These are phyloP conservation scores for Drosophila koepferae DNA, from an alignment of 2,888 invertebrate genomes.

Conservation along the genomic window DNA sequence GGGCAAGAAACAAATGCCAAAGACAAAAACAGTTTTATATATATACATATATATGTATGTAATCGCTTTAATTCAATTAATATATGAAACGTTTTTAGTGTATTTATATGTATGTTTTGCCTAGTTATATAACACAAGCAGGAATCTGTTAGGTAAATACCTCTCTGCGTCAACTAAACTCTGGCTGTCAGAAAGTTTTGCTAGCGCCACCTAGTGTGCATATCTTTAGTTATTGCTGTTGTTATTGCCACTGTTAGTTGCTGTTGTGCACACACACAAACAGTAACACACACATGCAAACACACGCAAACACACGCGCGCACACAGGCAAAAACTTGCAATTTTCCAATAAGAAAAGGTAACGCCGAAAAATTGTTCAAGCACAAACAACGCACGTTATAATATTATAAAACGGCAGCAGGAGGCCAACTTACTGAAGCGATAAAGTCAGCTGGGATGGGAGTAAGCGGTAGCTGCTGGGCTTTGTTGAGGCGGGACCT, in stretches of 20 bases:
- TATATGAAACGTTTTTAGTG: constrained; percentile 9
- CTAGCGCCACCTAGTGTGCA: constrained; percentile 59
- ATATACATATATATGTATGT: background rate
- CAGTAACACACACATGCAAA: constrained; percentile 1
- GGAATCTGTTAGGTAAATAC: constrained; percentile 76
- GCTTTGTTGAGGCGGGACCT: constrained; percentile 8
- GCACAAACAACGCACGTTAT: constrained; percentile 80
- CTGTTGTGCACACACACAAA: constrained; percentile 34
- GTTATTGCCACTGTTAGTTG: constrained; percentile 13
- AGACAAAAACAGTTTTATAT: background rate
- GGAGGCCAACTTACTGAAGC: constrained; percentile 74
- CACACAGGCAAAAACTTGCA: constrained; percentile 63
- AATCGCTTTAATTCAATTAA: constrained; percentile 45
- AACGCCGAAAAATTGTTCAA: constrained; percentile 78
- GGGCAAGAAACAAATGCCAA: constrained; percentile 1
- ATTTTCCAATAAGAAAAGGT: constrained; percentile 78
- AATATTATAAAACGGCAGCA: constrained; percentile 77
- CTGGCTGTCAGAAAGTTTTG: constrained; percentile 55
- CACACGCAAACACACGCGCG: background rate
- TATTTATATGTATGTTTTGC: constrained; percentile 1
- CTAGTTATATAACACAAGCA: constrained; percentile 58
- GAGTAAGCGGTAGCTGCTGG: background rate
- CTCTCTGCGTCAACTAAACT: constrained; percentile 70
- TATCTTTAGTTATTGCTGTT: constrained; percentile 56
- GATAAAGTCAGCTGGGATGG: constrained; percentile 65